Base-by-base conservation (phyloP, 2,888 invertebrate genomes). In the Gastrophysa polygoni region DNA sequence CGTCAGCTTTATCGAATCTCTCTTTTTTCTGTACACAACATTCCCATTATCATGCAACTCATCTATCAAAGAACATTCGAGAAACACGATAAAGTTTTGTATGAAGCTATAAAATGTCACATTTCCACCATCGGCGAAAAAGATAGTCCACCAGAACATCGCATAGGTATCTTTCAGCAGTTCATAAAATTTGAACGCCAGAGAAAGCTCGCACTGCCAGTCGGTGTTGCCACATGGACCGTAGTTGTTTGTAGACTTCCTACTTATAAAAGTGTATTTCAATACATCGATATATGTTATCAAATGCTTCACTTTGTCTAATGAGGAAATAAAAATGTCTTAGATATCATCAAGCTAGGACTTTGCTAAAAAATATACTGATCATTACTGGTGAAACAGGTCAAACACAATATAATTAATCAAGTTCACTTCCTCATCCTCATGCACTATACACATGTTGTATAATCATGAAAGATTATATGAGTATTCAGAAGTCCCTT, bases 181-280 rank as follows among this genome's bases (percentile, higher is more conserved):
- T 54, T 24, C 29, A 24, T 43, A 54, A 54, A 54, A 14, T 54
- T 54, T 38, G 11, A 54, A 54, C 54, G 14, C 14, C 52, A 29
- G 16, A 7, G 4, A 24, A 24, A 43, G 43, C 24, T 43, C 17
- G 16, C 43, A 24, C 5, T 43, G 11, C 43, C 6, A 16, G 8
- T 18, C 54, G 21, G 14, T 14, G 44, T 54, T 54, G 54, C 54
- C 54, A 54, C 1, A 17, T 54, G n/a, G n/a, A n/a, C n/a, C n/a
- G n/a, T n/a, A n/a, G n/a, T n/a, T n/a, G 7, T 10, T 18, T 46
- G 46, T n/a, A 11, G 18, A 10, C 18, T 44, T 44, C 16, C 2
- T 18, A 18, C n/a, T 11, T 14, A 43, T 14, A 11, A 4, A n/a
- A n/a, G n/a, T 38, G 16, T 38, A 14, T 38, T 6, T 16, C n/a